Evolutionary conservation across 2,888 invertebrate genomes (phyloP).

Genomic region (Hyalella azteca): DNA sequence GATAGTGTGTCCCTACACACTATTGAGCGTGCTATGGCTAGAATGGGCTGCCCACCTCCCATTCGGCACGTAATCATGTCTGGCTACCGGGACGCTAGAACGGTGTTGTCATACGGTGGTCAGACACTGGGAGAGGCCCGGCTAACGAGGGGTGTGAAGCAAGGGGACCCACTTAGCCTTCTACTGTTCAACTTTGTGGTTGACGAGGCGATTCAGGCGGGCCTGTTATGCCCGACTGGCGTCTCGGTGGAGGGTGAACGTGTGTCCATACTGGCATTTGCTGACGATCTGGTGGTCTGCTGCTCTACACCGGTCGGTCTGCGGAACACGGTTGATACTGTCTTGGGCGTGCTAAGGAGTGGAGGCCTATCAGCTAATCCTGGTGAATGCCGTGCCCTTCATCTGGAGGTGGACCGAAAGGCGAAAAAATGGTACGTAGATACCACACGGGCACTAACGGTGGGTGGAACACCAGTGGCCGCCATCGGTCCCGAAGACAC

Average conservation of each 20-base stretch:
- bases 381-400: neutral
- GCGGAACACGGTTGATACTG: neutral
- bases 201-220: neutral
- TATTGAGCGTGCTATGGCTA: no score
- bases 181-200: conserved; percentile 17
- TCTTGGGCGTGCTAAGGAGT: neutral
- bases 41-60: no score
- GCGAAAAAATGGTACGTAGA: neutral
- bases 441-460: neutral
- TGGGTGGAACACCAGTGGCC: neutral
- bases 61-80: neutral
- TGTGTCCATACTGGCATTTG: neutral
- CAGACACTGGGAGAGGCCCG: no score
- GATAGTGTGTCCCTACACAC: no score
- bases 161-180: conserved; percentile 4
- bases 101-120: neutral
- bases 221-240: neutral
- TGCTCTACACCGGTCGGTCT: neutral
- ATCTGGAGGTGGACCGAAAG: neutral
- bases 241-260: neutral
- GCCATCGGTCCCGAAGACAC: neutral
- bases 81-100: neutral
- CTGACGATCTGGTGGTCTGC: neutral
- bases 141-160: neutral
- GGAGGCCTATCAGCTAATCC: neutral